Evolutionary conservation across 2,797 vertebrate genomes (phyloP).

Genomic region (Anomalospiza imberbis): DNA sequence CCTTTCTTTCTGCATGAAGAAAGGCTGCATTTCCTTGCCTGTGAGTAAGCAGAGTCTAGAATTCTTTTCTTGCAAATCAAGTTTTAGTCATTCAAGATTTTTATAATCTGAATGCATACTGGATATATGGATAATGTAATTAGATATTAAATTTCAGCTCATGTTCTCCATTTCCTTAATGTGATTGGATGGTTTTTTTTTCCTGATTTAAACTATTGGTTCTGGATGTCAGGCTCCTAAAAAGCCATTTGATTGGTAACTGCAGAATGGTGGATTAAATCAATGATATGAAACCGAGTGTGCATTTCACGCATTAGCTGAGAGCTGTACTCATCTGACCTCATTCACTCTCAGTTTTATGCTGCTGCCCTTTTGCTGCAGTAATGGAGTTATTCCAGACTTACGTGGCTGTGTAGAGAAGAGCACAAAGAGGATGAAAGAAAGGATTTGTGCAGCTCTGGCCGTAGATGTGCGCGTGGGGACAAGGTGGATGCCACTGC

Average conservation of each 20-base stretch:
- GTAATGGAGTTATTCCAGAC: background rate
- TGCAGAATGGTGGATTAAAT: background rate
- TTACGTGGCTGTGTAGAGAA: background rate
- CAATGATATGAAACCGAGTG: background rate
- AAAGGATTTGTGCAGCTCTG: background rate
- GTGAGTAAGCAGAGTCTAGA: background rate
- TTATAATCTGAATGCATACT: background rate
- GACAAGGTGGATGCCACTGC: background rate
- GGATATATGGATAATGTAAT: background rate
- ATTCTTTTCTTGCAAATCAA: background rate
- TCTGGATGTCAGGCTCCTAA: background rate
- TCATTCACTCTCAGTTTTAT: background rate
- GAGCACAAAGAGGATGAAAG: background rate
- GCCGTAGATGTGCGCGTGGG: fast-evolving
- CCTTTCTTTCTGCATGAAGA: background rate
- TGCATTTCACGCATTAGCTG: slow-evolving; percentile 18
- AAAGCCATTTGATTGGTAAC: background rate
- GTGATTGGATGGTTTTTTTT: slow-evolving; percentile 25
- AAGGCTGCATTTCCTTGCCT: background rate
- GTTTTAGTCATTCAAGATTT: background rate
- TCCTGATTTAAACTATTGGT: slow-evolving; percentile 54
- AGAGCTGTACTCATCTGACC: background rate
- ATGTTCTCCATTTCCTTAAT: slow-evolving; percentile 30
- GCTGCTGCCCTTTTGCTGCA: background rate
- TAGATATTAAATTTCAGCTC: background rate